Evolutionary conservation across 2,888 invertebrate genomes (phyloP), one percentile per base, ranked within the genome.

Genomic region (Ophraella communa): DNA sequence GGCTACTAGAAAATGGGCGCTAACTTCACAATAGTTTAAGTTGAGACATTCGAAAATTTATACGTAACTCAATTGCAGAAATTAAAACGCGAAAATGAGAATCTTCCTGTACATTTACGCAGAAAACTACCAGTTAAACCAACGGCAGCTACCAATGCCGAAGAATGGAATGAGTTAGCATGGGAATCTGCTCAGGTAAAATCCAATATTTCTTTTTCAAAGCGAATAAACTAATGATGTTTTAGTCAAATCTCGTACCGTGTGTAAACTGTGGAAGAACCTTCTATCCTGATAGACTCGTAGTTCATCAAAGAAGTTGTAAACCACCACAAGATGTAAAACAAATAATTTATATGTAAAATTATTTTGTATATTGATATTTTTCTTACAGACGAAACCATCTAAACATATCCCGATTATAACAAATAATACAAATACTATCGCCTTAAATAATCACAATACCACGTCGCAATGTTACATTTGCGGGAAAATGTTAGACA

Each of bases 201-300:
- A 21, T n/a, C n/a, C n/a, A n/a, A n/a, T n/a, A n/a, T n/a, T n/a
- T n/a, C n/a, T n/a, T n/a, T n/a, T n/a, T n/a, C n/a, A n/a, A n/a
- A n/a, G n/a, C n/a, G n/a, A n/a, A n/a, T 5, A 35, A 5, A 35
- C 4, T 35, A 35, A 14, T 1, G 11, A 17, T 39, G 4, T 1
- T 80, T 80, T 44, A 85, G 85, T 80, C 83, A 11, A 82, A 82
- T 55, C 76, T 91, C 71, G 81, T 88, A 20, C 85, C 88, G 1
- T 91, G 91, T 74, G 82, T 83, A 45, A 86, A 86, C 73, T 91
- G 91, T 77, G 87, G 87, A 8, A 82, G 91, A 51, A 90, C 89
- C 23, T 91, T 91, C 80, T 82, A 86, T 67, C 89, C 90, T 0
- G 90, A 91, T 71, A 83, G 91, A 35, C 78, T 91, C 14, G 75